Base-by-base conservation (phyloP, 2,797 vertebrate genomes). In the Nothura maculosa region DNA sequence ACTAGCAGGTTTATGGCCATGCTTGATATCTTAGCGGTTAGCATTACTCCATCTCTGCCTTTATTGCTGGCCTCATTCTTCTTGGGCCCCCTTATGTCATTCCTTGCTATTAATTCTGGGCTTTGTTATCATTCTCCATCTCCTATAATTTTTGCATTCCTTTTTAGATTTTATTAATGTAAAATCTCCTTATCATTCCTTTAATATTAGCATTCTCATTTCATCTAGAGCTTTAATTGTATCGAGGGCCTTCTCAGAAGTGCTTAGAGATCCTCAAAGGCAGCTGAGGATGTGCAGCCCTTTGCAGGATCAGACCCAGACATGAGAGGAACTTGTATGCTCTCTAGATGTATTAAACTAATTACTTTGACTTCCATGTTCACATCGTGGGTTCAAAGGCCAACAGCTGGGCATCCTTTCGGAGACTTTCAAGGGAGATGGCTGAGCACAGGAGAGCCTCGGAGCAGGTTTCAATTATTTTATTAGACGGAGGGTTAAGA, bases 401-500 rank as follows among this genome's bases (percentile, higher is more conserved):
- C 93, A 93, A 84, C 43, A 87, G 93, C 74, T 0, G 61, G 70
- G 90, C 87, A 87, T 94, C 82, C 67, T 87, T 61, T 90, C 54
- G 83, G 77, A 94, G 87, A 87, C 79, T 96, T 95, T 94, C 95
- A 91, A 95, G 92, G 82, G 74, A 94, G 63, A 89, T 86, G 67
- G 61, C 67, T 89, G 80, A 84, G 74, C 76, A 88, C 52, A 36
- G 74, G 77, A 85, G 63, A 95, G 67, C 60, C 63, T 38, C 14
- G 85, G 92, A 96, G 84, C 89, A 87, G 90, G 73, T 94, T 96
- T 95, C 93, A 93, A 92, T 95, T 96, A 95, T 93, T 95, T 89
- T 95, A 92, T 92, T 93, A 96, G 80, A 81, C 82, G 81, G 79
- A 86, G 82, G 92, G 92, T 89, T 80, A 93, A 88, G 74, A 94